phyloP scores from a whole-genome alignment of 2,113 vertebrate genomes.

The Mustelus asterias region DNA sequence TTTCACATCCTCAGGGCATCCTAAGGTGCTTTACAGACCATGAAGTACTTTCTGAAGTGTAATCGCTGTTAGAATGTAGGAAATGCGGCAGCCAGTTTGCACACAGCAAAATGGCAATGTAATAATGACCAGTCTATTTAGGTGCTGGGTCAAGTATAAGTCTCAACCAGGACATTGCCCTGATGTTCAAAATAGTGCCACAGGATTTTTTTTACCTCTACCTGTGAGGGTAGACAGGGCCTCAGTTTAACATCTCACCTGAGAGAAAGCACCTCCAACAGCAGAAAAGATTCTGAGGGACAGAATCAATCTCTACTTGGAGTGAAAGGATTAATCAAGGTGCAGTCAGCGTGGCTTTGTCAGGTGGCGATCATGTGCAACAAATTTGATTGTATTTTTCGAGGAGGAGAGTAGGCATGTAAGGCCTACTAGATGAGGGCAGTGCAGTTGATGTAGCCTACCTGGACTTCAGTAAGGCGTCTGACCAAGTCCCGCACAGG shows the following conservation, averaged over 20 bases:
- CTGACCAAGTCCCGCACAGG: too few relatives aligned
- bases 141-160: not conserved
- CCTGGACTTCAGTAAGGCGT: too few relatives aligned
- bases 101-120: not conserved
- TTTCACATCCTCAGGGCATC: not conserved
- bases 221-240: not conserved
- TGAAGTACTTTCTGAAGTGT: not conserved
- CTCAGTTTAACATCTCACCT: not conserved
- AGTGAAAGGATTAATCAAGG: too few relatives aligned
- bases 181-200: not conserved
- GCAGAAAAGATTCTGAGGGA: too few relatives aligned
- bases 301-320: too few relatives aligned
- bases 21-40: not conserved
- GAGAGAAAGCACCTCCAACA: not conserved
- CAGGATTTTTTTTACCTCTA: not conserved
- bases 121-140: not conserved
- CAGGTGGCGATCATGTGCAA: too few relatives aligned
- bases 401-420: too few relatives aligned
- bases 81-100: not conserved
- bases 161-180: not conserved
- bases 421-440: too few relatives aligned
- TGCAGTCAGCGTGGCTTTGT: too few relatives aligned
- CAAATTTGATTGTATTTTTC: too few relatives aligned
- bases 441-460: too few relatives aligned
- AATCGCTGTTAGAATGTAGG: not conserved